phyloP scores from a whole-genome alignment of 2,113 vertebrate genomes.

The Psilopogon haemacephalus region DNA sequence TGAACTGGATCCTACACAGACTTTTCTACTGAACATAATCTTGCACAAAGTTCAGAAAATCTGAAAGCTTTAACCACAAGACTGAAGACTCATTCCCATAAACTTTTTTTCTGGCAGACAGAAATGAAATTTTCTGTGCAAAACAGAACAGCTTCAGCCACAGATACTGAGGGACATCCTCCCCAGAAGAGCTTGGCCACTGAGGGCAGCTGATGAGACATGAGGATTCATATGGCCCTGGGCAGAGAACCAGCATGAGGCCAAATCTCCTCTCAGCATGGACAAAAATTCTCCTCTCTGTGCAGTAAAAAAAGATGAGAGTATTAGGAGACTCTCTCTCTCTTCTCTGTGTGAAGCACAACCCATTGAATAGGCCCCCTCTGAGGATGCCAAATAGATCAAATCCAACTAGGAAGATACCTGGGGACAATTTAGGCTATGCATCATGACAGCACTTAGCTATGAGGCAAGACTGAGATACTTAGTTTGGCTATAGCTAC shows the following conservation, averaged over 20 bases:
- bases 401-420: not conserved
- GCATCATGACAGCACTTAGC: not conserved
- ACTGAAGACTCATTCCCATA: not conserved
- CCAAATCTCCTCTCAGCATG: not conserved
- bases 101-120: not conserved
- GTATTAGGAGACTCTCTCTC: not conserved
- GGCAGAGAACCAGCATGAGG: not conserved
- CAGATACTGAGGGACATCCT: not conserved
- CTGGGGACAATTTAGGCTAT: not conserved
- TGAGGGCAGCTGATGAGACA: not conserved
- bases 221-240: not conserved
- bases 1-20: not conserved
- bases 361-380: not conserved
- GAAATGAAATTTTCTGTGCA: not conserved
- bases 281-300: not conserved
- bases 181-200: not conserved
- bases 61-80: not conserved
- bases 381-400: not conserved
- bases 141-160: not conserved
- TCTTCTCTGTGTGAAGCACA: not conserved
- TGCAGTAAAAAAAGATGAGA: not conserved
- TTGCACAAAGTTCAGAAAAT: constrained; percentile 2
- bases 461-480: not conserved
- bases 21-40: not conserved
- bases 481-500: not conserved